Percentiles rank a stretch among this genome's conserved stretches.
Evolutionary conservation across 2,888 invertebrate species (phyloP).

Genomic region (Scotopteryx bipunctaria): DNA sequence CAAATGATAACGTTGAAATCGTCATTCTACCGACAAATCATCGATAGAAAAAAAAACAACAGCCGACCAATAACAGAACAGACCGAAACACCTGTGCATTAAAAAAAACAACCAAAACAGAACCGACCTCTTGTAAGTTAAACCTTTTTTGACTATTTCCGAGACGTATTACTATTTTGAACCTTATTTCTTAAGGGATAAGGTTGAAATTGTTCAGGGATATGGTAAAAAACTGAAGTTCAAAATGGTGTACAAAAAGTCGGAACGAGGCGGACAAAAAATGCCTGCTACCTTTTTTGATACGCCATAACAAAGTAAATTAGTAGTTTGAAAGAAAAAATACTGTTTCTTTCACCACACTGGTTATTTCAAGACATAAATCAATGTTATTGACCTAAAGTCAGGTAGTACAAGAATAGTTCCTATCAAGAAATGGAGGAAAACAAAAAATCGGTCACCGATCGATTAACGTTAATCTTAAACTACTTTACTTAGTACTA

Average conservation of each 20-base stretch:
- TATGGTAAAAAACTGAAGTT: slow-evolving; percentile 26
- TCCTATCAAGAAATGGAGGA: too few relatives aligned
- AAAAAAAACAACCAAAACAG: slow-evolving; percentile 31
- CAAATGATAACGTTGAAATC: too few relatives aligned
- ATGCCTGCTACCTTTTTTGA: slow-evolving; percentile 50
- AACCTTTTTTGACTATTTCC: slow-evolving; percentile 2
- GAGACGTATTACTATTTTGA: neutral
- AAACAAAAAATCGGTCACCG: too few relatives aligned
- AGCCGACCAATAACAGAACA: slow-evolving; percentile 27
- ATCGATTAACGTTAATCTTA: too few relatives aligned
- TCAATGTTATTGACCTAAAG: too few relatives aligned
- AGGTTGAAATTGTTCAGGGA: slow-evolving; percentile 2
- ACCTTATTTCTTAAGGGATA: neutral
- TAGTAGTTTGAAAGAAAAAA: slow-evolving; percentile 40
- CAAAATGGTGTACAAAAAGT: slow-evolving; percentile 42
- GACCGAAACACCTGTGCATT: slow-evolving; percentile 34
- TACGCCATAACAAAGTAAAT: slow-evolving; percentile 45
- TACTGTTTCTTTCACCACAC: too few relatives aligned
- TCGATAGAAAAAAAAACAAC: slow-evolving; percentile 14
- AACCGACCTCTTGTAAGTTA: slow-evolving; percentile 13
- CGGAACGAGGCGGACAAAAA: slow-evolving; percentile 60
- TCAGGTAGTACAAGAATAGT: too few relatives aligned
- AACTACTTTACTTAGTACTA: too few relatives aligned
- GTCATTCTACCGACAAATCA: slow-evolving; percentile 12
- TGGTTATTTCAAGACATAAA: too few relatives aligned